A percentile compares a stretch with the other conserved stretches of the same genome.
phyloP scores from a whole-genome alignment of 1,140 invertebrate species.

The Drosophila asahinai region DNA sequence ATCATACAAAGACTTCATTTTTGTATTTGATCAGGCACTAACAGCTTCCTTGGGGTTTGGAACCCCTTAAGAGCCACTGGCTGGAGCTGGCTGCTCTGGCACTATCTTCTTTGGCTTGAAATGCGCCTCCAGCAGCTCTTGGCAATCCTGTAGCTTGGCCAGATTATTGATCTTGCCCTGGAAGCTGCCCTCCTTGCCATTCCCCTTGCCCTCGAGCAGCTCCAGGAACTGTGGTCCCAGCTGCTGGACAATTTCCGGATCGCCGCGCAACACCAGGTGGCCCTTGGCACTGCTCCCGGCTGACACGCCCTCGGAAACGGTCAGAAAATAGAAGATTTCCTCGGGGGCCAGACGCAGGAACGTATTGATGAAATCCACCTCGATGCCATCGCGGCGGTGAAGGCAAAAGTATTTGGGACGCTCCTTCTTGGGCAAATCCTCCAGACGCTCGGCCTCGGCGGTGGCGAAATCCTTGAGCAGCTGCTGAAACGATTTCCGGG shows the following conservation, averaged over 20 bases:
- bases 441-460: conserved; percentile 88
- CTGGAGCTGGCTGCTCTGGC: conserved; percentile 7
- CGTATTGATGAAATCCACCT: conserved; percentile 90
- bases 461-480: conserved; percentile 89
- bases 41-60: too few relatives aligned
- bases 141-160: conserved; percentile 85
- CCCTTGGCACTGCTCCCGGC: conserved; percentile 86
- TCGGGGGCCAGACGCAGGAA: conserved; percentile 88
- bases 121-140: conserved; percentile 79
- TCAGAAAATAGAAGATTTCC: conserved; percentile 88
- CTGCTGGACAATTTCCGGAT: conserved; percentile 84
- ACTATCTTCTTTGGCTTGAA: conserved; percentile 83
- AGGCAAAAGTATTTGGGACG: conserved; percentile 87
- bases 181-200: conserved; percentile 87
- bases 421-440: conserved; percentile 79
- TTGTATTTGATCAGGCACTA: conserved; percentile 2
- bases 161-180: conserved; percentile 88
- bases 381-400: conserved; percentile 90
- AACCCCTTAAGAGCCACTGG: conserved; percentile 27
- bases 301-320: conserved; percentile 88
- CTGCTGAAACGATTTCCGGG: conserved; percentile 88
- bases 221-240: conserved; percentile 87
- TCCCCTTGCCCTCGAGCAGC: conserved; percentile 88
- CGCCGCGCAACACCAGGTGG: conserved; percentile 88
- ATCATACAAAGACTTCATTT: conserved; percentile 19